A percentile compares a stretch with the other conserved stretches of the same genome.
phyloP scores from a whole-genome alignment of 2,797 vertebrate genomes.

The Fistularia commersonii region DNA sequence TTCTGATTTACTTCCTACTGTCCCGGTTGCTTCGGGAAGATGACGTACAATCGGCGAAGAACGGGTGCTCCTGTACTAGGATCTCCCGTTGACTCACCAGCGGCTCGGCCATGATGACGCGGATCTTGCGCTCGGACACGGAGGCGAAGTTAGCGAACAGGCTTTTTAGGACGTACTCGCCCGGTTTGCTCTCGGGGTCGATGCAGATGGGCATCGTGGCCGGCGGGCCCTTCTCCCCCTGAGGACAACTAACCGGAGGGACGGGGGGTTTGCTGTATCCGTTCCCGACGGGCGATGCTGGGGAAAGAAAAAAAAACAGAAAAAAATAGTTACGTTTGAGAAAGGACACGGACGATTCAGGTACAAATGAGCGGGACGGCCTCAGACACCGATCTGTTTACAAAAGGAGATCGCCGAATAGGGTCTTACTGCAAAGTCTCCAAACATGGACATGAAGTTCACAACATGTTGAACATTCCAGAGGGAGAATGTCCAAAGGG shows the following conservation, averaged over 20 bases:
- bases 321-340: slow-evolving; percentile 8
- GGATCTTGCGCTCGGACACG: slow-evolving; percentile 91
- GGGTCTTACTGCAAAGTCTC: slow-evolving; percentile 35
- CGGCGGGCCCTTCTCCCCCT: slow-evolving; percentile 87
- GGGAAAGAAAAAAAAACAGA: slow-evolving; percentile 37
- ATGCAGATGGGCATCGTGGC: slow-evolving; percentile 89
- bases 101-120: slow-evolving; percentile 96
- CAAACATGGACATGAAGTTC: slow-evolving; percentile 64
- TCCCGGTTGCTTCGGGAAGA: no score
- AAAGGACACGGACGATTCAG: slow-evolving; percentile 23
- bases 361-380: slow-evolving; percentile 18
- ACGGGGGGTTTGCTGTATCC: slow-evolving; percentile 92
- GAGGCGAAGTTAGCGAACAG: slow-evolving; percentile 93
- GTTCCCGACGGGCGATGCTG: slow-evolving; percentile 94
- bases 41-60: no score
- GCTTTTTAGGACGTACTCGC: slow-evolving; percentile 95
- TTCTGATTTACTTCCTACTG: no score
- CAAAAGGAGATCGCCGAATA: slow-evolving; percentile 21
- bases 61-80: no score
- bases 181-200: slow-evolving; percentile 95
- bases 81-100: slow-evolving; percentile 82
- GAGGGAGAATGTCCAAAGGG: slow-evolving; percentile 55
- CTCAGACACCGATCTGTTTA: slow-evolving; percentile 26
- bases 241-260: slow-evolving; percentile 82
- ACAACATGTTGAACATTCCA: slow-evolving; percentile 65